phyloP scores from a whole-genome alignment of 2,888 invertebrate genomes.

The Lucinisca nassula region DNA sequence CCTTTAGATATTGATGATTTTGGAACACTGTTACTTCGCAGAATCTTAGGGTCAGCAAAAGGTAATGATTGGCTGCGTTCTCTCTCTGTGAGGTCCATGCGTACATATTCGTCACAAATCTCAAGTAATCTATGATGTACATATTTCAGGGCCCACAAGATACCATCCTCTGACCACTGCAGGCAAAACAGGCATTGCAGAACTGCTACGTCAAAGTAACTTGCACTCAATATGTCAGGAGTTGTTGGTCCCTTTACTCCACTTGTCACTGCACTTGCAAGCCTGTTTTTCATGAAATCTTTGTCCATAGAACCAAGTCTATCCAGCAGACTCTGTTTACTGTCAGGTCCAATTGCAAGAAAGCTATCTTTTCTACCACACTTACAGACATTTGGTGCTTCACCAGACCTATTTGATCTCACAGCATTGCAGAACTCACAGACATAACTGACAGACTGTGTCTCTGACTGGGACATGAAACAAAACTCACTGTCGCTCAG shows the following conservation, averaged over 20 bases:
- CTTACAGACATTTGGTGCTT: slow-evolving; percentile 74
- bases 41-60: slow-evolving; percentile 79
- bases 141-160: slow-evolving; percentile 96
- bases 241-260: slow-evolving; percentile 77
- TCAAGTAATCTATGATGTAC: slow-evolving; percentile 91
- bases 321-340: slow-evolving; percentile 73
- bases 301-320: slow-evolving; percentile 90
- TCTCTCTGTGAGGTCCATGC: slow-evolving; percentile 92
- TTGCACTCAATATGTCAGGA: slow-evolving; percentile 90
- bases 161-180: slow-evolving; percentile 99
- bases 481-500: slow-evolving; percentile 87
- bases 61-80: slow-evolving; percentile 97
- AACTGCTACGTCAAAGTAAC: slow-evolving; percentile 98
- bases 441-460: slow-evolving; percentile 85
- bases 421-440: slow-evolving; percentile 87
- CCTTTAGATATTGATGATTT: slow-evolving; percentile 40
- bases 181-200: slow-evolving; percentile 97
- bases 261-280: slow-evolving; percentile 86
- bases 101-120: slow-evolving; percentile 94
- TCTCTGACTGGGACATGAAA: slow-evolving; percentile 80
- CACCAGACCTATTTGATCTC: slow-evolving; percentile 81
- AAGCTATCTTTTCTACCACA: slow-evolving; percentile 83
- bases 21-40: slow-evolving; percentile 66
- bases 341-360: slow-evolving; percentile 78
- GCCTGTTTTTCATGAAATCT: slow-evolving; percentile 92